These are phyloP conservation scores for Capreolus pygargus DNA, from an alignment of 2,113 vertebrate species.

Conservation along the genomic window DNA sequence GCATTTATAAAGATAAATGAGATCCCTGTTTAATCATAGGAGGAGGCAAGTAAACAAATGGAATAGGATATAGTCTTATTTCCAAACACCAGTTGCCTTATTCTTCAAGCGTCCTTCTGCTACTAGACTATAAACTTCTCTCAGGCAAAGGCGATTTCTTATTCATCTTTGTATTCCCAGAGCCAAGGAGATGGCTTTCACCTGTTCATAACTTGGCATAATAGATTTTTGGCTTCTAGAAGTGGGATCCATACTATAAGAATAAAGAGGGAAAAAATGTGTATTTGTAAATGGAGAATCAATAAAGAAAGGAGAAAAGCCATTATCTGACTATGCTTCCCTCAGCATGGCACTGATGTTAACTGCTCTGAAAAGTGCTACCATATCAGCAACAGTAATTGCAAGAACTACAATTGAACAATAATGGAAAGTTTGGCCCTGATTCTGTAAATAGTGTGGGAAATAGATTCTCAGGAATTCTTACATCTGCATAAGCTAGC, in stretches of 20 bases:
- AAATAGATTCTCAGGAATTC: slow-evolving; percentile 9
- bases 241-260: not conserved
- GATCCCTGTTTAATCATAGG: not conserved
- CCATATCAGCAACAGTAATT: slow-evolving; percentile 41
- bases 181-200: not conserved
- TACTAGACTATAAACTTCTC: not conserved
- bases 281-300: slow-evolving; percentile 66
- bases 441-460: not conserved
- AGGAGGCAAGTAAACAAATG: not conserved
- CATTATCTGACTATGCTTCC: slow-evolving; percentile 47
- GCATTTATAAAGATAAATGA: not conserved
- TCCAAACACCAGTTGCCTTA: not conserved
- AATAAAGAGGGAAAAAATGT: slow-evolving; percentile 20
- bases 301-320: slow-evolving; percentile 62
- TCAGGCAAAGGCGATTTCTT: not conserved
- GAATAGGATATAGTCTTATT: not conserved
- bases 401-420: slow-evolving; percentile 9
- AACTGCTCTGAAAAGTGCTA: slow-evolving; percentile 35
- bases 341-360: not conserved
- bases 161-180: slow-evolving; percentile 29
- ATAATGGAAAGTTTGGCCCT: slow-evolving; percentile 22
- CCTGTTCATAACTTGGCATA: slow-evolving; percentile 16
- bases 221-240: slow-evolving; percentile 25
- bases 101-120: not conserved
- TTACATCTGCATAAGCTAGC: not conserved